phyloP scores from a whole-genome alignment of 2,113 vertebrate species.

The Gymnogyps californianus region DNA sequence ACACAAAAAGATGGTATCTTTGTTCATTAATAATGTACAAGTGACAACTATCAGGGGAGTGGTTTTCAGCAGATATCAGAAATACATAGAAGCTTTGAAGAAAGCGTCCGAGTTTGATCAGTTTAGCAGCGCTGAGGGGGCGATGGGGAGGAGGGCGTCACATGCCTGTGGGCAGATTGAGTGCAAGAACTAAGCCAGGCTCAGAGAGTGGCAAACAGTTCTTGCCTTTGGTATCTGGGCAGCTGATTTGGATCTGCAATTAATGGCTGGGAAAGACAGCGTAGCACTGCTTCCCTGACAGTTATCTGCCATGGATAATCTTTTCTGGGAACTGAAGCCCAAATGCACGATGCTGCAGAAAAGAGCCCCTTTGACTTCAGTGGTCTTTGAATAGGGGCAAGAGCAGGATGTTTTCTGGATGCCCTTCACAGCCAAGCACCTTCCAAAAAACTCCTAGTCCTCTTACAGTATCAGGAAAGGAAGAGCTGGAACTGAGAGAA shows the following conservation, averaged over 20 bases:
- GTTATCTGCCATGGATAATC: background rate
- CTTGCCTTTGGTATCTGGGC: background rate
- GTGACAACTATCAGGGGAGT: background rate
- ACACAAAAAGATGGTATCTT: background rate
- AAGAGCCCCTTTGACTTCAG: background rate
- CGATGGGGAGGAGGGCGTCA: accelerated
- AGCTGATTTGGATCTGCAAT: background rate
- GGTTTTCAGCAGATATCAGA: background rate
- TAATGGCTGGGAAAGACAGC: background rate
- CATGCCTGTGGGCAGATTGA: background rate
- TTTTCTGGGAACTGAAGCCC: background rate
- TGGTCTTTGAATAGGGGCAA: background rate
- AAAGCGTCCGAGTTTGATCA: background rate
- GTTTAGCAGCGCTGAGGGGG: background rate
- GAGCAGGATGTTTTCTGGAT: background rate
- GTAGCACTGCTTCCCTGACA: background rate
- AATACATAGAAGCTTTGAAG: background rate
- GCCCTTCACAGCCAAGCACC: background rate
- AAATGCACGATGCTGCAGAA: background rate
- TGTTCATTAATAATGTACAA: background rate
- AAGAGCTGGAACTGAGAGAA: background rate
- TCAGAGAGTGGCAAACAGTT: background rate
- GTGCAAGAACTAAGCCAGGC: background rate
- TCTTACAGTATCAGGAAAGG: background rate
- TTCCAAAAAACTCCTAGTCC: background rate